A percentile compares a stretch with the other conserved stretches of the same genome.
Conservation (phyloP, 2,888 invertebrate species). For the Crossocerus cetratus region DNA sequence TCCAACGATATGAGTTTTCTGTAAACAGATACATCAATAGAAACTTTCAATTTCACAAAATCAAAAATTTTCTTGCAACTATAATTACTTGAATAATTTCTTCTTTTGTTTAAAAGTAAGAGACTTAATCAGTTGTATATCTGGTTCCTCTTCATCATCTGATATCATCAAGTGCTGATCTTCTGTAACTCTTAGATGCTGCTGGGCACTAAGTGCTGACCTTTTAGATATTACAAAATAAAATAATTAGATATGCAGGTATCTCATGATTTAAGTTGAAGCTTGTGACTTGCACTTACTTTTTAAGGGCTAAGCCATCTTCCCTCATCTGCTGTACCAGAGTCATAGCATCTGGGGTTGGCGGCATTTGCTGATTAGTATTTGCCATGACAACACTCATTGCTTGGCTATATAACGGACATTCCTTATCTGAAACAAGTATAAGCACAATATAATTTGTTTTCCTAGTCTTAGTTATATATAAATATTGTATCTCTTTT, state of each 20-base stretch:
- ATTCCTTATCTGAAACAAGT: constrained; percentile 88
- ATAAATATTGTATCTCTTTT: background rate
- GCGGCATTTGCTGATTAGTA: constrained; percentile 79
- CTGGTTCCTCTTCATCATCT: constrained; percentile 80
- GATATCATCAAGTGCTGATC: constrained; percentile 77
- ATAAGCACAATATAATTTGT: constrained; percentile 56
- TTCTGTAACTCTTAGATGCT: constrained; percentile 81
- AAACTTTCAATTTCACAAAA: constrained; percentile 8
- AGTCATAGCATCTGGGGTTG: constrained; percentile 83
- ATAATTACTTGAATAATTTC: constrained; percentile 87
- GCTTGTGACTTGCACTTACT: constrained; percentile 75
- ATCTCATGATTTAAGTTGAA: background rate
- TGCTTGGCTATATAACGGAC: constrained; percentile 92
- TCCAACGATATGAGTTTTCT: constrained; percentile 85
- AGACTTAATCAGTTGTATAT: constrained; percentile 89
- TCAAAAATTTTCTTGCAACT: background rate
- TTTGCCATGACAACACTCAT: constrained; percentile 88
- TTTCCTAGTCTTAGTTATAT: background rate
- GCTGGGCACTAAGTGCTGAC: constrained; percentile 76
- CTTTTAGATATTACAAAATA: constrained; percentile 48
- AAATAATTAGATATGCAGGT: background rate
- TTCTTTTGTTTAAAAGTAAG: constrained; percentile 93
- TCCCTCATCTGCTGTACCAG: constrained; percentile 94
- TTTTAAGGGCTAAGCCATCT: constrained; percentile 93
- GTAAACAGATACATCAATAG: constrained; percentile 62